Evolutionary conservation across 2,113 vertebrate species (phyloP).

Genomic region (Trogon melanurus): DNA sequence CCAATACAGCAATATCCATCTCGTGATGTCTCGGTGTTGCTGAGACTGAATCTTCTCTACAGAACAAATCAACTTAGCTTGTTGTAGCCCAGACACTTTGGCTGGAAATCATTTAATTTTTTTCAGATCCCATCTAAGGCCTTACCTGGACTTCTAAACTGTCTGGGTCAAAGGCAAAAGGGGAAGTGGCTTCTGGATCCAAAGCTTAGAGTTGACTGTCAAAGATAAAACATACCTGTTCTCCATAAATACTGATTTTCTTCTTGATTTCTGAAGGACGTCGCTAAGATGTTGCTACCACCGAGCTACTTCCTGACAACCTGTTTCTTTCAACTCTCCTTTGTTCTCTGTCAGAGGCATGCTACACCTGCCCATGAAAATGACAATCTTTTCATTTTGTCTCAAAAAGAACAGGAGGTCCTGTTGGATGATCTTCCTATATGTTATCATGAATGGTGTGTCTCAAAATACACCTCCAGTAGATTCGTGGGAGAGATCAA

Average conservation of each 20-base stretch:
- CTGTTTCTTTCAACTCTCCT: not conserved
- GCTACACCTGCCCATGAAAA: not conserved
- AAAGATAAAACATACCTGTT: not conserved
- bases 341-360: not conserved
- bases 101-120: not conserved
- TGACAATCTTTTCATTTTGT: not conserved
- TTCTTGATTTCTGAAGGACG: not conserved
- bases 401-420: not conserved
- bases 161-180: not conserved
- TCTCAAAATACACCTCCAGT: not conserved
- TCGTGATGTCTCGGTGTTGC: not conserved
- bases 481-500: rapidly evolving
- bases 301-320: not conserved
- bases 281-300: not conserved
- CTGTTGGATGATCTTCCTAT: not conserved
- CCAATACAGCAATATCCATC: not conserved
- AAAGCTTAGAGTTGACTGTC: not conserved
- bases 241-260: not conserved
- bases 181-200: not conserved
- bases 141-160: not conserved
- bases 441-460: not conserved
- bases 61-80: not conserved
- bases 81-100: not conserved
- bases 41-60: not conserved
- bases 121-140: not conserved